Evolutionary conservation across 2,113 vertebrate genomes (phyloP).

Genomic region (Procavia capensis): DNA sequence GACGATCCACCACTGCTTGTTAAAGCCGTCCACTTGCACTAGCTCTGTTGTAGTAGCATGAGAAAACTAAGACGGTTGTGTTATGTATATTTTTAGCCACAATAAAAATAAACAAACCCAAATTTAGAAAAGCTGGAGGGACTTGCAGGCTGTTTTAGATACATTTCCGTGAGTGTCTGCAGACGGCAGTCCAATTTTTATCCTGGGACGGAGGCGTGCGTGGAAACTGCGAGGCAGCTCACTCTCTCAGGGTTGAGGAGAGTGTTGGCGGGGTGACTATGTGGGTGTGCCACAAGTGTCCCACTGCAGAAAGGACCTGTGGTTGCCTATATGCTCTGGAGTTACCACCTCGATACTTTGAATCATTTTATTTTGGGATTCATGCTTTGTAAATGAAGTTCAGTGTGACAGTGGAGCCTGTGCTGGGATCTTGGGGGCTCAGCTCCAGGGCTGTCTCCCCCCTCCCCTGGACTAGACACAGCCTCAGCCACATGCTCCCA

Average conservation of each 20-base stretch:
- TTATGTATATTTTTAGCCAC: too few relatives aligned
- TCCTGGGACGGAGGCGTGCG: fast-evolving
- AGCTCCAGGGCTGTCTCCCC: fast-evolving
- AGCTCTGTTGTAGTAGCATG: too few relatives aligned
- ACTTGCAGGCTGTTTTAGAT: not conserved
- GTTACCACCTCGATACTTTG: not conserved
- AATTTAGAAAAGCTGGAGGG: too few relatives aligned
- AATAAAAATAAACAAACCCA: too few relatives aligned
- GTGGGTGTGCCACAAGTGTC: fast-evolving
- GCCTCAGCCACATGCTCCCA: not conserved
- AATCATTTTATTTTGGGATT: too few relatives aligned
- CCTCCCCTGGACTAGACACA: not conserved
- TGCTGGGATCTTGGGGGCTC: too few relatives aligned
- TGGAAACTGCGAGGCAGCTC: too few relatives aligned
- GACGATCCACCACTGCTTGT: too few relatives aligned
- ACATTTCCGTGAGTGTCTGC: not conserved
- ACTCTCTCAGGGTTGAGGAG: too few relatives aligned
- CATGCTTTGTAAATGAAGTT: too few relatives aligned
- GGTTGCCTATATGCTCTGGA: fast-evolving
- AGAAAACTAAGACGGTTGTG: too few relatives aligned
- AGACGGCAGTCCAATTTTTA: not conserved
- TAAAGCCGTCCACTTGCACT: too few relatives aligned
- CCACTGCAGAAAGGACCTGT: not conserved
- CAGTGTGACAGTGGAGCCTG: not conserved
- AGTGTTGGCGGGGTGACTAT: not conserved